These are phyloP conservation scores for Nezara viridula DNA, from an alignment of 2,888 invertebrate species.

Conservation along the genomic window DNA sequence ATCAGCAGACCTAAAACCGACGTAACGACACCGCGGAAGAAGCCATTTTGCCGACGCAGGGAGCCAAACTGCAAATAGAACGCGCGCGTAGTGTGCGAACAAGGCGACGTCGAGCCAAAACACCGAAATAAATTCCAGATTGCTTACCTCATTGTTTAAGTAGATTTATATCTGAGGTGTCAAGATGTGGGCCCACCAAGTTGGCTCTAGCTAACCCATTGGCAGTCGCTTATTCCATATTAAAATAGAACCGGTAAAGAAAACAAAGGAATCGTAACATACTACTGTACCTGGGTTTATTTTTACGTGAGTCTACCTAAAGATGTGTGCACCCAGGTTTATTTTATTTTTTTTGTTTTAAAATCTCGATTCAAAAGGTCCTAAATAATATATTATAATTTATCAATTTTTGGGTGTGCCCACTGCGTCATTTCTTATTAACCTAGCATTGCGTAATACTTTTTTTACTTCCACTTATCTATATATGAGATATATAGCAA, in stretches of 20 bases:
- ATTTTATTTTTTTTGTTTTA: background rate
- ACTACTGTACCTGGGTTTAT: background rate
- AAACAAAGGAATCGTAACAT: conserved; percentile 16
- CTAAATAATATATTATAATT: background rate
- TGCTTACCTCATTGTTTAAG: conserved; percentile 25
- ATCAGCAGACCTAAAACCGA: background rate
- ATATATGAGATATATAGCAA: too few relatives aligned
- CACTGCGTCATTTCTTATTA: too few relatives aligned
- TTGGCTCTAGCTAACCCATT: background rate
- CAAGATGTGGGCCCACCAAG: conserved; percentile 16
- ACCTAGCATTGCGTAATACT: too few relatives aligned
- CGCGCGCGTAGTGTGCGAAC: conserved; percentile 4
- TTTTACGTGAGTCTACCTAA: background rate
- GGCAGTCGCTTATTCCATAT: background rate
- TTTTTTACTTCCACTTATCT: too few relatives aligned
- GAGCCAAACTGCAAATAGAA: conserved; percentile 43
- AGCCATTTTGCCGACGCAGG: conserved; percentile 9
- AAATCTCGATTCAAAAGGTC: background rate
- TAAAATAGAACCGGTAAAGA: background rate
- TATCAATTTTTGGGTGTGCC: too few relatives aligned
- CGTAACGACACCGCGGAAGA: background rate
- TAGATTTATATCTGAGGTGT: conserved; percentile 21
- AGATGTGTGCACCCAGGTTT: background rate
- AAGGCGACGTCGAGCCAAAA: background rate
- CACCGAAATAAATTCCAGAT: conserved; percentile 41